A percentile compares a stretch with the other conserved stretches of the same genome.
These are phyloP conservation scores for Leptopilina clavipes DNA, from an alignment of 1,140 invertebrate species.

Conservation along the genomic window DNA sequence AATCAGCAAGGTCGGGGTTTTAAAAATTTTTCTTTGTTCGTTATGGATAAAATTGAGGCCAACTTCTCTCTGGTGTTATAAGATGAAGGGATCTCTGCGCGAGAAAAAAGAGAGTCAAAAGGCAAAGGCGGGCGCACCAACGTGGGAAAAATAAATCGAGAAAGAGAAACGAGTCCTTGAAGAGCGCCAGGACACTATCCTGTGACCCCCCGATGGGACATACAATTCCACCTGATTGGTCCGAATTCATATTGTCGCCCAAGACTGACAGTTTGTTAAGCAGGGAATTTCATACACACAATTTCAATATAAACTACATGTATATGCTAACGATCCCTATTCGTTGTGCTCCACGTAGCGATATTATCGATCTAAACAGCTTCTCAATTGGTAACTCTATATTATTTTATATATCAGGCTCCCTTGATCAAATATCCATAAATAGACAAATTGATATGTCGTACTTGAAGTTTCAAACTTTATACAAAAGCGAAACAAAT, in stretches of 20 bases:
- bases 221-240: constrained; percentile 73
- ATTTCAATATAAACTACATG: constrained; percentile 43
- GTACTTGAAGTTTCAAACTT: too few relatives aligned
- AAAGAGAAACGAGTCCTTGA: constrained; percentile 44
- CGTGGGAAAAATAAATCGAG: constrained; percentile 58
- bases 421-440: constrained; percentile 39
- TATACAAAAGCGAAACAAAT: too few relatives aligned
- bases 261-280: constrained; percentile 55
- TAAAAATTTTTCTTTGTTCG: constrained; percentile 15
- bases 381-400: too few relatives aligned
- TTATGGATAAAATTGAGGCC: neutral
- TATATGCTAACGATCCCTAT: constrained; percentile 50
- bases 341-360: constrained; percentile 51
- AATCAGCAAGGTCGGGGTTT: neutral
- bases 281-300: constrained; percentile 50
- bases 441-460: constrained; percentile 47
- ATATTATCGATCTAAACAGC: constrained; percentile 48
- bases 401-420: constrained; percentile 43
- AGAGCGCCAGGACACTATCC: constrained; percentile 37
- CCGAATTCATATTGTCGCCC: constrained; percentile 62
- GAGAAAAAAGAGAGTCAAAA: constrained; percentile 17
- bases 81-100: constrained; percentile 7
- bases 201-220: constrained; percentile 61
- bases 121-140: neutral
- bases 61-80: too few relatives aligned